Base-by-base conservation (phyloP, 53 echinoderm and acorn worm genomes). In the Holothuria leucospilota region DNA sequence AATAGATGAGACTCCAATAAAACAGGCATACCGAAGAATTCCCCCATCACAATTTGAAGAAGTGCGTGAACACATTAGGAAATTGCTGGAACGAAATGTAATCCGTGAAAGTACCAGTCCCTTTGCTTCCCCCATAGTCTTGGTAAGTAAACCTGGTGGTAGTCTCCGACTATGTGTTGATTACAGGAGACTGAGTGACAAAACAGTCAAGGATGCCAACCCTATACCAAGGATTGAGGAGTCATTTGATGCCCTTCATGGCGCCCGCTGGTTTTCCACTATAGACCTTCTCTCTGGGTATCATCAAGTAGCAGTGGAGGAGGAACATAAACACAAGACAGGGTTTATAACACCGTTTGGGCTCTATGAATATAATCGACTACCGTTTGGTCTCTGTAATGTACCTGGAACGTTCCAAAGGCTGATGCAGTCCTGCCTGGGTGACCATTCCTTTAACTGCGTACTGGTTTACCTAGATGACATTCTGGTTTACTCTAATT, bases 221-320 rank as follows among this genome's bases (percentile, higher is more conserved):
- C 21, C 52, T 28, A 78, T 88, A 10, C 88, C 88, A n/a, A 30
- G 83, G 25, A 88, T 88, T 21, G 85, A 90, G 27, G 90, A 90
- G 58, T 85, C 85, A 2, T 13, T 85, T 8, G 77, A 90, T 53
- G 90, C 85, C 12, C 69, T 89, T 2, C 75, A 85, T 63, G 85
- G 68, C 11, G 90, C 75, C 0, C 46, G 78, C 30, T 89, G 66
- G 68, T 90, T 90, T 39, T 81, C 85, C 18, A 53, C 85, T 8
- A n/a, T 90, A 1, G 85, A 90, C 51, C 14, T 90, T 2, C 64
- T 78, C 9, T 78, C 85, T 1, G 81, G 90, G 14, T 90, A 85
- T 38, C 64, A 85, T 29, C 86, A 90, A 52, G 70, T 90, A 15
- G 85, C 80, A 8, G 56, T 90, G 52, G 69, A 46, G 28, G 80